These are phyloP conservation scores for Phalloptychus januarius DNA, from an alignment of 2,797 vertebrate genomes.

Conservation along the genomic window DNA sequence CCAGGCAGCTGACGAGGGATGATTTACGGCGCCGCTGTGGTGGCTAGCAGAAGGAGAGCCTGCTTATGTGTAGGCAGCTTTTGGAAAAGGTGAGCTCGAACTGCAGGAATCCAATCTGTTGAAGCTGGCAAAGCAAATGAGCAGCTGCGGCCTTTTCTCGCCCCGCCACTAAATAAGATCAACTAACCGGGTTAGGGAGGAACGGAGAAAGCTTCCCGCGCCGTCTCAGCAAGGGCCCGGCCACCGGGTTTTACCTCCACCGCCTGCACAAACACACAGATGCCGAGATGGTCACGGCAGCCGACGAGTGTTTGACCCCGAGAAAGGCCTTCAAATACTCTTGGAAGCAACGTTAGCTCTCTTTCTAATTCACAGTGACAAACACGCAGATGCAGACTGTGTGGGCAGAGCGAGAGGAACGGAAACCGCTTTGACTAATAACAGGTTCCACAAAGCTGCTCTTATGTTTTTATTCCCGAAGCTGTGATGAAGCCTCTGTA, in stretches of 20 bases:
- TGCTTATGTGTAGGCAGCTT: slow-evolving; percentile 51
- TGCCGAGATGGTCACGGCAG: background rate
- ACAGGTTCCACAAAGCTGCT: slow-evolving; percentile 3
- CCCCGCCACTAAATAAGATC: slow-evolving; percentile 73
- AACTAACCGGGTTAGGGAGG: slow-evolving; percentile 68
- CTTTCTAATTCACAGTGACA: slow-evolving; percentile 22
- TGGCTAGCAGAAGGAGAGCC: slow-evolving; percentile 32
- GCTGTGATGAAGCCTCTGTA: background rate
- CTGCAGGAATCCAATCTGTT: slow-evolving; percentile 72
- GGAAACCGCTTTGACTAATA: background rate
- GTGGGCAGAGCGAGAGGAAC: slow-evolving; percentile 12
- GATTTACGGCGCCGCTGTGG: slow-evolving; percentile 64
- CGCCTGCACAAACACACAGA: slow-evolving; percentile 32
- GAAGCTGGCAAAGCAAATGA: slow-evolving; percentile 62
- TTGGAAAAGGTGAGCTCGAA: slow-evolving; percentile 57
- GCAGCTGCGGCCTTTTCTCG: slow-evolving; percentile 75
- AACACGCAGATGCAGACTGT: slow-evolving; percentile 2
- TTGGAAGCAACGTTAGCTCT: background rate
- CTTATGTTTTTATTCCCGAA: background rate
- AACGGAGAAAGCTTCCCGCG: slow-evolving; percentile 54
- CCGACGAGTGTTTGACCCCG: slow-evolving; percentile 30
- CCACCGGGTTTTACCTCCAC: slow-evolving; percentile 50
- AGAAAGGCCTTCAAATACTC: slow-evolving; percentile 3
- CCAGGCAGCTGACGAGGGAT: slow-evolving; percentile 56
- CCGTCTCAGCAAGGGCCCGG: slow-evolving; percentile 32